phyloP scores from a whole-genome alignment of 2,888 invertebrate species.

The Stenichneumon culpator region DNA sequence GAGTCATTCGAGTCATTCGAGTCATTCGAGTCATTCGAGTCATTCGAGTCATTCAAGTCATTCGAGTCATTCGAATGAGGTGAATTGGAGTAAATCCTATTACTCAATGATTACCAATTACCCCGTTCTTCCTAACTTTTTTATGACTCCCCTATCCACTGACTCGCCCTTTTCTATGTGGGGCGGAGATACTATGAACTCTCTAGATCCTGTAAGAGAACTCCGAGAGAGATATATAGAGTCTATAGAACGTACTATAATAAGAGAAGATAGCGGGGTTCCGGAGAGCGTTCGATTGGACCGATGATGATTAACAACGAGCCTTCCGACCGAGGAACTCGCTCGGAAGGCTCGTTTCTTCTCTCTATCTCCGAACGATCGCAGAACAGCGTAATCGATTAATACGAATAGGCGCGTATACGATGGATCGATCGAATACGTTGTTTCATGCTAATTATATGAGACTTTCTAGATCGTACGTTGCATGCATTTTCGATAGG shows the following conservation, averaged over 20 bases:
- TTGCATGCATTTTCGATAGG: conserved; percentile 1
- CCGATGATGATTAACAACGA: conserved; percentile 80
- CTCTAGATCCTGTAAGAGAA: no score
- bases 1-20: no score
- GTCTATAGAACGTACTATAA: background rate
- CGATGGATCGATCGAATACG: background rate
- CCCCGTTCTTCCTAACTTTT: no score
- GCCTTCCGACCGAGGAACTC: conserved; percentile 70
- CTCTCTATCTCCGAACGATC: conserved; percentile 31
- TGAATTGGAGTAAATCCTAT: no score
- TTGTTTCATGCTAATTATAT: conserved; percentile 21
- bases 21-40: no score
- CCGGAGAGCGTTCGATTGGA: conserved; percentile 60
- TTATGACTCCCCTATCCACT: no score
- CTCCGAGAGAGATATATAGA: no score
- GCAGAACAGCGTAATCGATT: conserved; percentile 77
- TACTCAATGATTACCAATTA: no score
- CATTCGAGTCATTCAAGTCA: no score
- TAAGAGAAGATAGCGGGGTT: conserved; percentile 10
- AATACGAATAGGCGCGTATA: conserved; percentile 58
- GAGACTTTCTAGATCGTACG: conserved; percentile 6
- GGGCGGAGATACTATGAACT: background rate
- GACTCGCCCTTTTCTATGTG: no score
- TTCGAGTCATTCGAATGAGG: no score
- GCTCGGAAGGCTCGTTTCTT: conserved; percentile 71